Evolutionary conservation across 1,140 invertebrate genomes (phyloP), one percentile per base, ranked within the genome.

Genomic region (Nephotettix cincticeps): DNA sequence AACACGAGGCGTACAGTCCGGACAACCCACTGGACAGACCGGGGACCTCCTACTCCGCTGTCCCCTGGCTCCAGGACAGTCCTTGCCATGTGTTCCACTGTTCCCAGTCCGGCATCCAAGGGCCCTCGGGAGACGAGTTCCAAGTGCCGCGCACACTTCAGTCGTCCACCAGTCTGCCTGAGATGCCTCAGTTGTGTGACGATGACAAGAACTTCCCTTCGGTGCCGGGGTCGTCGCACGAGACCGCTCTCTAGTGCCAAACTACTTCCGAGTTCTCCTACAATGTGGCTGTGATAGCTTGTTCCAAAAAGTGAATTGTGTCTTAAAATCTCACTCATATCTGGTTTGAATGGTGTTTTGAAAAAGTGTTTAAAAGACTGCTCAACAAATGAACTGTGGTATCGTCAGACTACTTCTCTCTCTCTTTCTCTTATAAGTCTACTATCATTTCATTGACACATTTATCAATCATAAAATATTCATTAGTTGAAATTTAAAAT

Each of bases 11-110:
- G 3, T 30, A 61, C 28, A 30, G 28, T 23, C 56, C 23, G 11
- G 29, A 32, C 21, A 21, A 6, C 4, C 19, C 63, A 1, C 30
- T 32, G 1, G 32, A 67, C 13, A 28, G 21, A 9, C 64, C 64
- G 21, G 17, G 32, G 1, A 21, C 32, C 27, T 67, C 64, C 23
- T 25, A 67, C 36, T 21, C 66, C 3, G 19, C 43, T 1, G 29
- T 68, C 25, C 43, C 47, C 3, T 68, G 66, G 66, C 47, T 54
- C 1, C 45, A 58, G 3, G 43, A 69, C 51, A 65, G 47, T 36
- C 73, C 73, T 6, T 74, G 73, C 40, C 30, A 23, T 1, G 73
- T 74, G 71, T 74, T 74, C 47, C 51, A 71, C 61, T 45, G 69
- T 67, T 58, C 64, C 17, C 29, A 51, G 56, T 23, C 19, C 21